Conservation (phyloP, 1,140 invertebrate genomes). For the Apis florea region DNA sequence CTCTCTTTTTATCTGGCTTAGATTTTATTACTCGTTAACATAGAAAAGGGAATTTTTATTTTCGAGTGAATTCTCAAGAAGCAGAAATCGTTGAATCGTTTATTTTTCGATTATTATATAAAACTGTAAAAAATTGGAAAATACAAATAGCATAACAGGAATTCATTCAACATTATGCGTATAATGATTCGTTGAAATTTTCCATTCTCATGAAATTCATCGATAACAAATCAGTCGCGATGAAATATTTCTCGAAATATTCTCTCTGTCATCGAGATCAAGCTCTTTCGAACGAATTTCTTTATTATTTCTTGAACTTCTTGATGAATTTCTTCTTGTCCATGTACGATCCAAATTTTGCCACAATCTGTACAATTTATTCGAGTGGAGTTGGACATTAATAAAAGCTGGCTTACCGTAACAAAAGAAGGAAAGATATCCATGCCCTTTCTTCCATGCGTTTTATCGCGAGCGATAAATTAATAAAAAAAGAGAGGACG, state of each 20-base stretch:
- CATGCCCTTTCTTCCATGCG: background rate
- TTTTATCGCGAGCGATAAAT: constrained; percentile 3
- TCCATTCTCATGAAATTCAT: too few species aligned
- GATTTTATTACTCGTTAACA: too few species aligned
- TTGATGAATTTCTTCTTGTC: background rate
- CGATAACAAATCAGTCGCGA: too few species aligned
- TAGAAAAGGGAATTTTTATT: background rate
- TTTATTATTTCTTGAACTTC: background rate
- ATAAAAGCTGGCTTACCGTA: constrained; percentile 12
- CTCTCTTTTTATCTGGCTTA: too few species aligned
- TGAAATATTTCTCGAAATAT: background rate
- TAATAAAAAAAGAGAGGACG: background rate
- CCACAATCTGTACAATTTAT: constrained; percentile 11
- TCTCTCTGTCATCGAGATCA: too few species aligned
- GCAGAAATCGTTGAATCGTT: too few species aligned
- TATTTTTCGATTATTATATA: too few species aligned
- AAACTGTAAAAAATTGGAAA: too few species aligned
- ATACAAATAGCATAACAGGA: too few species aligned
- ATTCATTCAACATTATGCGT: too few species aligned
- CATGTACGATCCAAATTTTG: background rate
- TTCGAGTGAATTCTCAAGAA: too few species aligned
- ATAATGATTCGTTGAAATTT: too few species aligned
- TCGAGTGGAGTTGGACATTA: background rate
- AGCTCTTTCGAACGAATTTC: background rate
- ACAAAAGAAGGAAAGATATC: background rate